Percentiles rank a stretch among this genome's conserved stretches.
phyloP scores from a whole-genome alignment of 2,888 invertebrate species.

The Abscondita cerata region DNA sequence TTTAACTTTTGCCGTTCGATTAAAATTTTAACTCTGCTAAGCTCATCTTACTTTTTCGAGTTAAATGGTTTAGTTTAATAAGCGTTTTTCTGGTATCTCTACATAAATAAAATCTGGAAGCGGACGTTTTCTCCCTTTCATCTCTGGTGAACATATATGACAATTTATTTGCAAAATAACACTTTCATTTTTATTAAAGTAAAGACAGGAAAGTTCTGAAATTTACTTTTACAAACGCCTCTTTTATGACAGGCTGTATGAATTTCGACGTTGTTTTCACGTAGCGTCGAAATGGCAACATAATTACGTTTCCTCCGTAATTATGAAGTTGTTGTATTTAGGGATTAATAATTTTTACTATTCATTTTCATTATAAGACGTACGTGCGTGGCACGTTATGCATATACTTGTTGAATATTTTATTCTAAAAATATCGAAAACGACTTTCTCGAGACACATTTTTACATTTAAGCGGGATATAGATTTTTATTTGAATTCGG shows the following conservation, averaged over 20 bases:
- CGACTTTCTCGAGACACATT: too few relatives aligned
- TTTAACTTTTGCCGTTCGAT: slow-evolving; percentile 23
- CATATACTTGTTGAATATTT: slow-evolving; percentile 1
- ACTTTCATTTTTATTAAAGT: too few relatives aligned
- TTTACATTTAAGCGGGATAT: too few relatives aligned
- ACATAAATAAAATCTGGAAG: too few relatives aligned
- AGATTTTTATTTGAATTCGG: too few relatives aligned
- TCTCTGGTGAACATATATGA: too few relatives aligned
- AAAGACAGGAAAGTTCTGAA: too few relatives aligned
- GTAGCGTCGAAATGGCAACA: not conserved
- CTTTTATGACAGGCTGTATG: not conserved
- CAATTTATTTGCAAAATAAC: too few relatives aligned
- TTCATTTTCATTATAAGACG: too few relatives aligned
- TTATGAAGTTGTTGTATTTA: not conserved
- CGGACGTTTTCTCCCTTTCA: too few relatives aligned
- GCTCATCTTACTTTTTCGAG: not conserved
- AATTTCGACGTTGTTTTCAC: not conserved
- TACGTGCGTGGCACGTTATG: not conserved
- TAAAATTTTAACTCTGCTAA: slow-evolving; percentile 15
- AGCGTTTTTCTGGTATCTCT: too few relatives aligned
- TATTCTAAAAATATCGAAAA: not conserved
- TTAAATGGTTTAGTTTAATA: too few relatives aligned
- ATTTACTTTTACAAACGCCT: not conserved
- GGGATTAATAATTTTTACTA: not conserved
- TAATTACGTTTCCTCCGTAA: not conserved